Base-by-base conservation (phyloP, 2,888 invertebrate genomes). In the Nymphalis urticae region DNA sequence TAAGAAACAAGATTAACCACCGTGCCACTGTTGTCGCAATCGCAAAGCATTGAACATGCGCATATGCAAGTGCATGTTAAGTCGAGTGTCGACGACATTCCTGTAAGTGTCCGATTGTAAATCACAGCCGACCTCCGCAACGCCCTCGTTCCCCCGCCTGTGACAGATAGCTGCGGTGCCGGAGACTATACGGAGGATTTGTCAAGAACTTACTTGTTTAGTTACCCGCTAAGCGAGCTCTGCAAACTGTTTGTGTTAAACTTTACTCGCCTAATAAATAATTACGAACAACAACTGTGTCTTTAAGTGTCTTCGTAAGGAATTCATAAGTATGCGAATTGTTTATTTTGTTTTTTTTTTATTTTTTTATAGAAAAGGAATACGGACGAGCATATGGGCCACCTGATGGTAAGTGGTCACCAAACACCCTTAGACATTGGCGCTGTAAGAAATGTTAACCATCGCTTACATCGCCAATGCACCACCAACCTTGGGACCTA, bases 1-100 rank as follows among this genome's bases (percentile, higher is more conserved):
- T 67, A 67, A 67, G 67, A 67, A 67, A 67, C 67, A 62, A 62
- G 67, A 67, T 67, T 67, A 67, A 67, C 50, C 62, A 62, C 56
- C 53, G 62, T 54, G 24, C 48, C 67, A 42, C 42, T 62, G 62
- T 62, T 56, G 62, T 56, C 56, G 62, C 62, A 54, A 54, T 66
- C 61, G 65, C 59, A 59, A 16, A 48, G 48, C 59, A 60, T 65
- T 65, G 48, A 59, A 62, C 62, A 67, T 47, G 67, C 56, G 62
- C 62, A 67, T 66, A 61, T 58, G 58, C 58, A 54, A n/a, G 42
- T 58, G 58, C 36, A 58, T 42, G 58, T 58, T 58, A 42, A 58
- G 36, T 61, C 48, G 19, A 47, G 47, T 60, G 60, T 60, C 66
- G 66, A 42, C 48, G 48, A 61, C 66, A 56, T 66, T 56, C 56